A percentile compares a stretch with the other conserved stretches of the same genome.
Conservation (phyloP, 2,888 invertebrate genomes). For the Argynnis bischoffii region DNA sequence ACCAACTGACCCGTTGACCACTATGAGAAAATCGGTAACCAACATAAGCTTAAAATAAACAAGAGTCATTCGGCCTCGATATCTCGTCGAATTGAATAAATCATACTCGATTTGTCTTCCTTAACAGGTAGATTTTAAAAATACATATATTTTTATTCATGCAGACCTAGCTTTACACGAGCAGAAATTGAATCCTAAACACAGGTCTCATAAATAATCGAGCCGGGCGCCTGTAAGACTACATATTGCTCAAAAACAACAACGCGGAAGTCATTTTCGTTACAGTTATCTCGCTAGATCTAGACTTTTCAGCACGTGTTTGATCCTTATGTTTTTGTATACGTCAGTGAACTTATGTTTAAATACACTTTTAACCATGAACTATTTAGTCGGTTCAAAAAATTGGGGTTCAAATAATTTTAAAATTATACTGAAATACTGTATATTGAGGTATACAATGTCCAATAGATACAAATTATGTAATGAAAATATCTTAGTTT, state of each 20-base stretch:
- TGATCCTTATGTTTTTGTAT: constrained; percentile 15
- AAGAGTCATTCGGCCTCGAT: constrained; percentile 65
- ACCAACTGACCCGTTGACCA: constrained; percentile 53
- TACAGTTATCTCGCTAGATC: constrained; percentile 37
- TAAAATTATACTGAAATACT: no score
- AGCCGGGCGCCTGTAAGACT: constrained; percentile 47
- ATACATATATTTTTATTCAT: constrained; percentile 76
- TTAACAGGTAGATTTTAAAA: constrained; percentile 76
- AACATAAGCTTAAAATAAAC: constrained; percentile 63
- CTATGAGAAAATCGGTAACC: constrained; percentile 61
- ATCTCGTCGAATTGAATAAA: constrained; percentile 66
- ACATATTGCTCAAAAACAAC: constrained; percentile 48
- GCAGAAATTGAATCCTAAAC: constrained; percentile 76
- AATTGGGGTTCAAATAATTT: no score
- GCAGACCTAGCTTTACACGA: constrained; percentile 76
- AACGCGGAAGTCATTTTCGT: constrained; percentile 45
- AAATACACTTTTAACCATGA: background rate
- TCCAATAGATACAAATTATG: no score
- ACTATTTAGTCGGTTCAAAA: background rate
- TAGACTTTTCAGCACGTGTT: constrained; percentile 35
- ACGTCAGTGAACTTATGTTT: background rate
- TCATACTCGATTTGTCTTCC: constrained; percentile 70
- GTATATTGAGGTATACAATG: no score
- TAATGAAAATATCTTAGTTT: no score
- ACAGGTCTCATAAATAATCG: constrained; percentile 72